Conservation (phyloP, 2,113 vertebrate genomes). For the Pluvialis apricaria region DNA sequence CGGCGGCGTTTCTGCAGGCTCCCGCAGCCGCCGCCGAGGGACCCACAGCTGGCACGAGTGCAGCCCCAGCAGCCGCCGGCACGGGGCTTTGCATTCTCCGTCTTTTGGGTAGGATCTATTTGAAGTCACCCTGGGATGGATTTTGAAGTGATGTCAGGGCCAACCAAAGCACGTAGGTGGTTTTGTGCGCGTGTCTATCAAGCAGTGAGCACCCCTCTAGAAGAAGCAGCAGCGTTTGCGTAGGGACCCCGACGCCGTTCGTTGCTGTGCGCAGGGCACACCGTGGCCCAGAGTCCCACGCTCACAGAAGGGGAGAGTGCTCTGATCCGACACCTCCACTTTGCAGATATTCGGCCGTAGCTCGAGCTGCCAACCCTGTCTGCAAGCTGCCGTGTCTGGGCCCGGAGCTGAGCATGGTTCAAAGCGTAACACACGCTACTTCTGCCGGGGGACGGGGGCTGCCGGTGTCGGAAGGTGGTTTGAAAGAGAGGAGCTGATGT, state of each 20-base stretch:
- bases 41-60: rapidly evolving
- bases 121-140: neutral
- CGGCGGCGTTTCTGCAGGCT: neutral
- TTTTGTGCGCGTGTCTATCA: neutral
- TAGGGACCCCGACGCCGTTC: neutral
- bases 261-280: neutral
- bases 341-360: neutral
- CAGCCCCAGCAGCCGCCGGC: neutral
- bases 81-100: neutral
- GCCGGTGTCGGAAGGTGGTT: neutral
- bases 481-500: neutral
- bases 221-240: neutral
- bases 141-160: neutral
- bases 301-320: neutral
- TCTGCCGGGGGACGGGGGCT: neutral
- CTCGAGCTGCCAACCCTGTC: neutral
- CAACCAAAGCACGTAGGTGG: neutral
- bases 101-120: neutral
- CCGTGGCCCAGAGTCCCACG: neutral
- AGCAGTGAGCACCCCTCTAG: neutral
- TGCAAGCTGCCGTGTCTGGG: neutral
- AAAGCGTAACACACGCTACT: neutral
- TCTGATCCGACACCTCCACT: neutral
- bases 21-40: neutral
- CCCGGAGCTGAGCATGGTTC: neutral